Evolutionary conservation across 1,140 invertebrate species (phyloP).

Genomic region (Cataglyphis hispanica): DNA sequence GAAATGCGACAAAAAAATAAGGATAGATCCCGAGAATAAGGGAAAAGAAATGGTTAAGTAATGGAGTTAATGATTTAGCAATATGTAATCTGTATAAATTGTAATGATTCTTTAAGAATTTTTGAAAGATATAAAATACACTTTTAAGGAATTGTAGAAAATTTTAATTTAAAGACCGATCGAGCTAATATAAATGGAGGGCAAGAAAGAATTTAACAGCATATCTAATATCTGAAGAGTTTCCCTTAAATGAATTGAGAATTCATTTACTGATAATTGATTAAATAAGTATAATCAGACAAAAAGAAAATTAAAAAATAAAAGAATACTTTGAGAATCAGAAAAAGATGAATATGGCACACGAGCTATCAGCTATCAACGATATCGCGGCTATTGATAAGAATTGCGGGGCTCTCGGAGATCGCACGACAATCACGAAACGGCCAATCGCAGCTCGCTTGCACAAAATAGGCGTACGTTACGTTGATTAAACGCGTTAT

Average conservation of each 20-base stretch:
- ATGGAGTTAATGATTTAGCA: not conserved
- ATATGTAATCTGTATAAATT: not conserved
- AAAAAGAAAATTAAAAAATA: too few relatives aligned
- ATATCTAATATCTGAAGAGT: too few relatives aligned
- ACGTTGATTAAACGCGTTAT: slow-evolving; percentile 62
- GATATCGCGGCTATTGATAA: slow-evolving; percentile 54
- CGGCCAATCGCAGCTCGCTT: slow-evolving; percentile 58
- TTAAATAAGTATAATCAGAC: too few relatives aligned
- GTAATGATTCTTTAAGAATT: not conserved
- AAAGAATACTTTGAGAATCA: too few relatives aligned
- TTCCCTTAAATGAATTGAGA: too few relatives aligned
- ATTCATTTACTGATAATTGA: too few relatives aligned
- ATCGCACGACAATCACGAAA: slow-evolving; percentile 47
- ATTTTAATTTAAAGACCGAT: not conserved
- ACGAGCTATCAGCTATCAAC: slow-evolving; percentile 12
- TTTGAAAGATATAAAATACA: not conserved
- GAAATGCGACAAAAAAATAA: slow-evolving; percentile 30
- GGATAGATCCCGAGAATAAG: slow-evolving; percentile 50
- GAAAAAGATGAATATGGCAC: slow-evolving; percentile 4
- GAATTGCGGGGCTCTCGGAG: slow-evolving; percentile 52
- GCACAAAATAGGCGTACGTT: slow-evolving; percentile 57
- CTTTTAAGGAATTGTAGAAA: not conserved
- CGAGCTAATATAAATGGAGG: not conserved
- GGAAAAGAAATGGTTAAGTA: slow-evolving; percentile 30
- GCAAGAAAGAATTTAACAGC: not conserved